A percentile compares a stretch with the other conserved stretches of the same genome.
Evolutionary conservation across 2,797 vertebrate genomes (phyloP).

Genomic region (Sebastes nivosus): DNA sequence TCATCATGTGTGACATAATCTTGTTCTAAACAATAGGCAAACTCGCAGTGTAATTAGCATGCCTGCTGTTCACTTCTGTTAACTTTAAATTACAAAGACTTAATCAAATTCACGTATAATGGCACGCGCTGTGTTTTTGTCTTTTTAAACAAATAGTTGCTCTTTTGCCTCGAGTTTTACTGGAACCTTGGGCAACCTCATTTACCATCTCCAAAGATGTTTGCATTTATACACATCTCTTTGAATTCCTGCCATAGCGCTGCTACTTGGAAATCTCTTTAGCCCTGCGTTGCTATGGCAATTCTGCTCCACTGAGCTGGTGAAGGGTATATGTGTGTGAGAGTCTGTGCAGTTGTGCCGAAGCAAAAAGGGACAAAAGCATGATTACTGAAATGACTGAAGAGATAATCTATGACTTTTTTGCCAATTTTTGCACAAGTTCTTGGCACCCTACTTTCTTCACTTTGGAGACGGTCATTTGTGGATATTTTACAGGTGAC

Average conservation of each 20-base stretch:
- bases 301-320: constrained; percentile 55
- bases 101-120: neutral
- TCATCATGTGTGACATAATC: constrained; percentile 9
- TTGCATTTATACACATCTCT: constrained; percentile 41
- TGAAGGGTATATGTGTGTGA: constrained; percentile 51
- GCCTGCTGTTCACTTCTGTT: neutral
- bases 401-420: constrained; percentile 43
- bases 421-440: constrained; percentile 11
- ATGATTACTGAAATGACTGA: constrained; percentile 49
- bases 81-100: neutral
- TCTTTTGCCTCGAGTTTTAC: constrained; percentile 7
- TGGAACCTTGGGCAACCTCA: neutral
- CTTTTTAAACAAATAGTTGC: neutral
- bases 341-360: constrained; percentile 30
- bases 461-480: constrained; percentile 33
- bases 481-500: constrained; percentile 42
- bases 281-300: constrained; percentile 75
- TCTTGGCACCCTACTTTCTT: constrained; percentile 11
- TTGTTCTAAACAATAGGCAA: neutral
- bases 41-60: neutral
- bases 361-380: constrained; percentile 47
- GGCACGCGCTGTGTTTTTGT: neutral
- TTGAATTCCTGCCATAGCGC: constrained; percentile 54
- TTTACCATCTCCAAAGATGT: constrained; percentile 21
- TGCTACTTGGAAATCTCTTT: constrained; percentile 62